These are phyloP conservation scores for Lepidothrix coronata DNA, from an alignment of 2,113 vertebrate genomes.

Conservation along the genomic window DNA sequence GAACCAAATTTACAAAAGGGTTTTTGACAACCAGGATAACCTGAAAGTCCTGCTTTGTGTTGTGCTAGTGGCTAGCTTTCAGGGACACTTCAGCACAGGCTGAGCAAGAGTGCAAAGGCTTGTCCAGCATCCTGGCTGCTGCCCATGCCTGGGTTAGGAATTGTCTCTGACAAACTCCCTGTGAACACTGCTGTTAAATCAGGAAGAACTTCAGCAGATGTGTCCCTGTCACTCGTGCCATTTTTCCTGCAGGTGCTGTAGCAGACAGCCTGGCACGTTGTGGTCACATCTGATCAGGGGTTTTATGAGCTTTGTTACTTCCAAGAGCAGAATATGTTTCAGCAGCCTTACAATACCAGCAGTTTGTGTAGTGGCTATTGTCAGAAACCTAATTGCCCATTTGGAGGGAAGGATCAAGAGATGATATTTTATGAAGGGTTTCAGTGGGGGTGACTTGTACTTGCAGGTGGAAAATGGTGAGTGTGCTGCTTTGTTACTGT, in stretches of 20 bases:
- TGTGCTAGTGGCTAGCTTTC: neutral
- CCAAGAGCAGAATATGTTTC: neutral
- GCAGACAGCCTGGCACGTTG: neutral
- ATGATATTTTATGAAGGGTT: neutral
- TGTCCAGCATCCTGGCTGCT: neutral
- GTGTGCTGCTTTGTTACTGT: neutral
- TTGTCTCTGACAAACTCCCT: neutral
- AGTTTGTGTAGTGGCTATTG: neutral
- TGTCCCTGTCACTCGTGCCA: neutral
- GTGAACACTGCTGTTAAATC: neutral
- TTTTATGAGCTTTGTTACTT: neutral
- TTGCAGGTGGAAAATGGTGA: neutral
- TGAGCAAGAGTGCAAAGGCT: neutral
- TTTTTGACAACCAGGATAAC: neutral
- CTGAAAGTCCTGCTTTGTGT: neutral
- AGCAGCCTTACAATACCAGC: neutral
- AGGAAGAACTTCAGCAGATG: neutral
- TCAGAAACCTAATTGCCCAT: neutral
- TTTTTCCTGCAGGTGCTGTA: neutral
- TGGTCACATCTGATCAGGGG: rapidly evolving
- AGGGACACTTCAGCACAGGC: neutral
- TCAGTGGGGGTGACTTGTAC: neutral
- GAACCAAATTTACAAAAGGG: neutral
- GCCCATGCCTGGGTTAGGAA: neutral
- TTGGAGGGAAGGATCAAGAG: neutral